Conservation (phyloP, 2,113 vertebrate species). For the Theropithecus gelada region DNA sequence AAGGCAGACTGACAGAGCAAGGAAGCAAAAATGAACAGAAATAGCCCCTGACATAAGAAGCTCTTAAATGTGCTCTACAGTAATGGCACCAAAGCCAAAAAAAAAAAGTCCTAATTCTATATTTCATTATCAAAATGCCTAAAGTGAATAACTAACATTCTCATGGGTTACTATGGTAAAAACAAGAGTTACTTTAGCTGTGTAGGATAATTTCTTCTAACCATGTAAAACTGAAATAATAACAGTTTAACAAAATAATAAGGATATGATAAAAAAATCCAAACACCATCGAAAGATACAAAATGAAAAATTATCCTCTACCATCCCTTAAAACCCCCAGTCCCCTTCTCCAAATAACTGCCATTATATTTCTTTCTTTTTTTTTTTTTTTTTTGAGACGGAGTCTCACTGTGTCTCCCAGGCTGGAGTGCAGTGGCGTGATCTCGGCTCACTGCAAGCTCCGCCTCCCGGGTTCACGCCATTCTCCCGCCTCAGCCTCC, state of each 20-base stretch:
- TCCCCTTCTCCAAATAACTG: background rate
- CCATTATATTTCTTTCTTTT: background rate
- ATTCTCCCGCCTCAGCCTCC: no score
- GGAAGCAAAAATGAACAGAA: background rate
- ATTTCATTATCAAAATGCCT: background rate
- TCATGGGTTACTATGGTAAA: background rate
- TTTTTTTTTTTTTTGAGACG: no score
- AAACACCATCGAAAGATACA: slow-evolving; percentile 6
- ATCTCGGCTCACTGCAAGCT: no score
- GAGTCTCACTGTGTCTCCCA: no score
- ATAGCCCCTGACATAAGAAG: background rate
- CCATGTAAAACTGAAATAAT: background rate
- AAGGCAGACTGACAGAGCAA: background rate
- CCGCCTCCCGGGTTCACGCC: no score
- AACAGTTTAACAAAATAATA: background rate
- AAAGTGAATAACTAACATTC: background rate
- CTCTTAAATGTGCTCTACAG: background rate
- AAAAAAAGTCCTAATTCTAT: background rate
- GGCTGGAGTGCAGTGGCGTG: no score
- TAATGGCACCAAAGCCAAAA: background rate
- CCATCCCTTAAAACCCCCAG: background rate
- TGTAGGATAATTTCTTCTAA: background rate
- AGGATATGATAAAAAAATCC: slow-evolving; percentile 5
- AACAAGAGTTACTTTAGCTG: background rate
- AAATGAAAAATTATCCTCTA: slow-evolving; percentile 15